A percentile compares a stretch with the other conserved stretches of the same genome.
Conservation (phyloP, 2,113 vertebrate species). For the Mobula hypostoma region DNA sequence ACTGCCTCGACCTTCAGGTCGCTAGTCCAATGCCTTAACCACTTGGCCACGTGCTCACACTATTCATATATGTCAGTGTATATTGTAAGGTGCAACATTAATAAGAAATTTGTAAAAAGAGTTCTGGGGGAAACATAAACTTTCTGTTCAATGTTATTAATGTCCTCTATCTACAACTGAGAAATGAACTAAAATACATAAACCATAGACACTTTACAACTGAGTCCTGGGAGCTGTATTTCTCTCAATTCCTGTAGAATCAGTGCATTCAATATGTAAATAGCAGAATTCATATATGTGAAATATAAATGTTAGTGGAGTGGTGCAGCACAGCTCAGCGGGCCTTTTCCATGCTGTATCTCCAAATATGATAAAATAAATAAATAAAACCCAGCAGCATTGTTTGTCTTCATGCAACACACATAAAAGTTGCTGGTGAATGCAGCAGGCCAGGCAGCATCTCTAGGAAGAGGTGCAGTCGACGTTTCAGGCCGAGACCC, state of each 20-base stretch:
- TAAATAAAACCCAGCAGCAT: background rate
- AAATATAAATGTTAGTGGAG: background rate
- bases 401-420: background rate
- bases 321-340: no score
- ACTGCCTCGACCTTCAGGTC: no score
- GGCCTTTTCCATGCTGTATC: no score
- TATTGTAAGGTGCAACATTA: no score
- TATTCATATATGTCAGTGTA: background rate
- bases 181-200: background rate
- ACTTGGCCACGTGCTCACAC: no score
- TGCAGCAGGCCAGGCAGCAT: no score
- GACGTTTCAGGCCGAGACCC: no score
- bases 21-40: no score
- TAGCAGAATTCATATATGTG: background rate
- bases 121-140: background rate
- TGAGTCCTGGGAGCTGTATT: background rate
- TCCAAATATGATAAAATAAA: no score
- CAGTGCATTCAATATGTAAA: background rate
- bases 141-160: background rate
- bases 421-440: no score
- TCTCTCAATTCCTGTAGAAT: background rate
- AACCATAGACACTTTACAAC: background rate
- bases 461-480: no score
- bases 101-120: background rate
- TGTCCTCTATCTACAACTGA: background rate